A percentile compares a stretch with the other conserved stretches of the same genome.
Evolutionary conservation across 2,797 vertebrate species (phyloP).

Genomic region (Gobionotothen gibberifrons): DNA sequence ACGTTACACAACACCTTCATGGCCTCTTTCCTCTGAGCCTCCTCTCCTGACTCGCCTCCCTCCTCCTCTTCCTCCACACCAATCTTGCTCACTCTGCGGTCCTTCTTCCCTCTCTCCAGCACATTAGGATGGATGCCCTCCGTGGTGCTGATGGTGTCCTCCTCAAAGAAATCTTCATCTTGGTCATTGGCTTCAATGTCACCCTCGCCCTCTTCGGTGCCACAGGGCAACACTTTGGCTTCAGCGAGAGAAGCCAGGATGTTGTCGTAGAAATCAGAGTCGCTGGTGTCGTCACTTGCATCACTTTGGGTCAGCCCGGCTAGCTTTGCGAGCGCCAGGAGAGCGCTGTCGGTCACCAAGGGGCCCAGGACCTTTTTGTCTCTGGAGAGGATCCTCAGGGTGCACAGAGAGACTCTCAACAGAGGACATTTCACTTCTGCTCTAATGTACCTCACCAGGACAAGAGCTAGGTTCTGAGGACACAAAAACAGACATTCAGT

Average conservation of each 20-base stretch:
- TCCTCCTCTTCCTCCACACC: conserved; percentile 67
- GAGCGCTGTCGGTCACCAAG: conserved; percentile 78
- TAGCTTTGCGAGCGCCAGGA: conserved; percentile 75
- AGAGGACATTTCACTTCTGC: conserved; percentile 70
- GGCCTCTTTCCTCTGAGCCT: conserved; percentile 82
- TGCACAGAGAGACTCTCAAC: conserved; percentile 75
- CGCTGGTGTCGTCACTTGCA: conserved; percentile 26
- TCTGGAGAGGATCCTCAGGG: conserved; percentile 84
- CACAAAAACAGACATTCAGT: not conserved
- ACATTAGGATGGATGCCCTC: conserved; percentile 56
- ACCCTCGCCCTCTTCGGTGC: conserved; percentile 26
- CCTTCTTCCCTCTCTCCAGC: conserved; percentile 73
- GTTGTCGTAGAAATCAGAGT: conserved; percentile 73
- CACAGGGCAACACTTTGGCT: conserved; percentile 53
- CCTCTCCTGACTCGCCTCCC: conserved; percentile 71
- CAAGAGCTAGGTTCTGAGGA: conserved; percentile 78
- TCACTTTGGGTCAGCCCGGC: conserved; percentile 70
- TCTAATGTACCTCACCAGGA: conserved; percentile 79
- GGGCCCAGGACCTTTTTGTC: conserved; percentile 83
- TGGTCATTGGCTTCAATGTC: conserved; percentile 14
- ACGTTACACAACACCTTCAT: conserved; percentile 86
- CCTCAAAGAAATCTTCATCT: conserved; percentile 32
- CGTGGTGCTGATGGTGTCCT: conserved; percentile 49
- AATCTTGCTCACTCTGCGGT: conserved; percentile 75
- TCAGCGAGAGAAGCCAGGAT: conserved; percentile 66